These are phyloP conservation scores for Tachycineta bicolor DNA, from an alignment of 2,113 vertebrate species.

Conservation along the genomic window DNA sequence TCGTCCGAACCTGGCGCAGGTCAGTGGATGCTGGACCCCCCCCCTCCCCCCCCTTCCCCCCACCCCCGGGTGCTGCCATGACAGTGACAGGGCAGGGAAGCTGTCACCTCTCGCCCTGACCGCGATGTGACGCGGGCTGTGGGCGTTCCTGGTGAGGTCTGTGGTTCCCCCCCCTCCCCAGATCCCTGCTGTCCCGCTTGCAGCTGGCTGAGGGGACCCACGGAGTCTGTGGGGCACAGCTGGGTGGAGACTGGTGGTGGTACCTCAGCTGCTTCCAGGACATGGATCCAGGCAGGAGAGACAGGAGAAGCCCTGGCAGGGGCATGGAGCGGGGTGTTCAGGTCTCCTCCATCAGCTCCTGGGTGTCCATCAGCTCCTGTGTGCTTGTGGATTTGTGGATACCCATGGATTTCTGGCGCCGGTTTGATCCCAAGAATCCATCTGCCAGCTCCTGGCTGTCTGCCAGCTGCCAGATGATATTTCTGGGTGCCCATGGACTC, in stretches of 20 bases:
- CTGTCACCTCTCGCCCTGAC: not conserved
- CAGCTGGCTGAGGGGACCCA: accelerated
- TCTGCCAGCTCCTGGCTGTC: not conserved
- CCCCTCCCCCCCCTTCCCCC: not conserved
- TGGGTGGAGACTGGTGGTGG: not conserved
- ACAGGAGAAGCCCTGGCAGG: not conserved
- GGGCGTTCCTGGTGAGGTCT: not conserved
- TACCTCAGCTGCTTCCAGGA: not conserved
- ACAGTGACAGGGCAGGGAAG: not conserved
- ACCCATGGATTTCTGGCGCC: accelerated
- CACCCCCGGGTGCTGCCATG: accelerated
- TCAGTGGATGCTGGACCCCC: constrained; percentile 8
- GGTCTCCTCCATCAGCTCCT: not conserved
- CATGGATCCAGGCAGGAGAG: not conserved
- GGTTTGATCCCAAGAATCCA: not conserved
- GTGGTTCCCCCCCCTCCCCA: not conserved
- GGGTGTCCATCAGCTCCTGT: not conserved
- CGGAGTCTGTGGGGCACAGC: accelerated
- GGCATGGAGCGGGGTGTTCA: accelerated
- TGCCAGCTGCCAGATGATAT: not conserved
- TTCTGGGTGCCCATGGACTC: not conserved
- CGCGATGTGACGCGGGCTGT: not conserved
- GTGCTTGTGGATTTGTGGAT: not conserved
- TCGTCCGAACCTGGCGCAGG: not conserved
- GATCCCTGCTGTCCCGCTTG: accelerated